Base-by-base conservation (phyloP, 2,797 vertebrate genomes). In the Myotis planiceps region DNA sequence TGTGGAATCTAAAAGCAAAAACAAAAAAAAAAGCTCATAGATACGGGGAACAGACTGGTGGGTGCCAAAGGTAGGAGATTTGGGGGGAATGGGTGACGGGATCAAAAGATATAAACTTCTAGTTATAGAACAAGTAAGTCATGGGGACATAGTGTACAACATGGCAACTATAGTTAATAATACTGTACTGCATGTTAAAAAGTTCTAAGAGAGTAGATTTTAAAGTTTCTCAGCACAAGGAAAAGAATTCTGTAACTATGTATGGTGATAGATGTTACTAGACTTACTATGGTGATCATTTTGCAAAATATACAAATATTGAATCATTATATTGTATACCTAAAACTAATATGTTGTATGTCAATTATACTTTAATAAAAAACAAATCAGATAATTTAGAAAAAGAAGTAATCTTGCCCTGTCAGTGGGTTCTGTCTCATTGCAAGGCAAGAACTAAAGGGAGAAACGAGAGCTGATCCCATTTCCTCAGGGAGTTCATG, bases 401-500 rank as follows among this genome's bases (percentile, higher is more conserved):
- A 79, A 45, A 68, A 42, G 13, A 79, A 5, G 29, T 37, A 32
- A 58, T 2, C 58, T 76, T 39, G 9, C 5, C 18, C 37, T 10
- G 6, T 15, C 6, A 3, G 53, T 34, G 58, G 79, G 45, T 34
- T 53, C 74, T 49, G 29, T 45, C 19, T 42, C 55, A 58, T 2
- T 18, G 29, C 18, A 25, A 37, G n/a, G 76, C 15, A 78, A 49
- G 29, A 68, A 37, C 23, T 80, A 80, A 63, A 34, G 37, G 32
- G 23, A 88, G 29, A 39, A 29, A 32, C 1, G 21, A 49, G 58
- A 68, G 42, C 37, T 10, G n/a, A 25, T 37, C 37, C 49, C 21
- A 3, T 29, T 21, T 9, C 32, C 16, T 7, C 39, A 86, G 75
- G 13, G 37, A 47, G 45, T 18, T 29, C 65, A 15, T 0, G 0